Percentiles rank a stretch among this genome's conserved stretches.
Evolutionary conservation across 2,888 invertebrate species (phyloP).

Genomic region (Homarus gammarus): DNA sequence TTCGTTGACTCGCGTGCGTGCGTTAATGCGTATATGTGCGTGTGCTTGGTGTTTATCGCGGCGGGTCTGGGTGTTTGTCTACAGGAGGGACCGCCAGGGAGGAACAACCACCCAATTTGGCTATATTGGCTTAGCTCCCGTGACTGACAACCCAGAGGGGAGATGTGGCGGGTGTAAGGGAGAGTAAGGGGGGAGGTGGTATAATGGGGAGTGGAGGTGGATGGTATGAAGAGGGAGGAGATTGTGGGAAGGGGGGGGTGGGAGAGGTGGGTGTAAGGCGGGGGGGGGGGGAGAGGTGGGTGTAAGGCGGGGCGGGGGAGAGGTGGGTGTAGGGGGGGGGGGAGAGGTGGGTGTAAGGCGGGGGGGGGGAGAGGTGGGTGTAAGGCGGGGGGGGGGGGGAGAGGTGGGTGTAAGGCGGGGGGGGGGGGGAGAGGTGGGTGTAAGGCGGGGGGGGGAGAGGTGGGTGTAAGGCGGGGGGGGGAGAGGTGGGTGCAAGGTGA

Average conservation of each 20-base stretch:
- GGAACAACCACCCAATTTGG: conserved; percentile 36
- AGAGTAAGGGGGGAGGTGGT: background rate
- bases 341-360: no score
- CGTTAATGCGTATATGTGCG: background rate
- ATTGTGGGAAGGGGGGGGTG: background rate
- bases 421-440: no score
- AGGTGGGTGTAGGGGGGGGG: no score
- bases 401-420: no score
- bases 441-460: no score
- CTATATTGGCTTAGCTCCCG: conserved; percentile 26
- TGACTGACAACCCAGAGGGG: conserved; percentile 21
- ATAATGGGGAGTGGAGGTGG: background rate
- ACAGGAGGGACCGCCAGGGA: conserved; percentile 12
- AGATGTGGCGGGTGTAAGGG: background rate
- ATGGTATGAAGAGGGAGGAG: background rate
- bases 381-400: no score
- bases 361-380: no score
- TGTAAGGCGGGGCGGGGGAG: no score
- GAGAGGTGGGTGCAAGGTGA: no score
- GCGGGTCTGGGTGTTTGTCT: conserved; percentile 6
- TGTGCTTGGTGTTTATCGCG: background rate
- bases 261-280: background rate
- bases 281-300: background rate
- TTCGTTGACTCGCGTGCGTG: no score
- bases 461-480: no score